A percentile compares a stretch with the other conserved stretches of the same genome.
phyloP scores from a whole-genome alignment of 2,113 vertebrate species.

The Entomyzon cyanotis region DNA sequence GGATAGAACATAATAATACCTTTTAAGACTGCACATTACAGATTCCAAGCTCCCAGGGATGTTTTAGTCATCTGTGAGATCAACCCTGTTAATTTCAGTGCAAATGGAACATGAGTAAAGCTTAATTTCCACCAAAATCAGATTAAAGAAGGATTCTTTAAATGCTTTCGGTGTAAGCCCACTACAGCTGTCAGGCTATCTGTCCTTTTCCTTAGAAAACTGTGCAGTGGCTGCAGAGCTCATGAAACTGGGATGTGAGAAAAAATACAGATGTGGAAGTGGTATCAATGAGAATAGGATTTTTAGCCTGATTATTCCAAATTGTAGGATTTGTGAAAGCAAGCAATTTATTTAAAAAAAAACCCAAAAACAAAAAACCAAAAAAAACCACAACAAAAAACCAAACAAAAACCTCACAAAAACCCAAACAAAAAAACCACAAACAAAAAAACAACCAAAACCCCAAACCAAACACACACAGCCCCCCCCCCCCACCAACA shows the following conservation, averaged over 20 bases:
- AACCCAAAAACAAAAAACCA: not conserved
- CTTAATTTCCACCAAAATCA: conserved; percentile 15
- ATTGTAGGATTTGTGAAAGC: not conserved
- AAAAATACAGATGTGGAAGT: not conserved
- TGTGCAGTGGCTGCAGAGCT: not conserved
- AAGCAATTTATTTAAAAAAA: not conserved
- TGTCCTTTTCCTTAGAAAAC: not conserved
- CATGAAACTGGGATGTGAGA: not conserved
- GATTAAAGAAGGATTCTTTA: conserved; percentile 11
- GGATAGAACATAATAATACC: not conserved
- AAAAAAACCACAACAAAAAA: not conserved
- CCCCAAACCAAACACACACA: too few species aligned
- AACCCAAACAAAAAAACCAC: too few species aligned
- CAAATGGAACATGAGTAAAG: not conserved
- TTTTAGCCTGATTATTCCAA: not conserved
- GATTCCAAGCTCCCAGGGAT: not conserved
- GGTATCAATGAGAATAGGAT: not conserved
- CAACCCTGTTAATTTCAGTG: not conserved
- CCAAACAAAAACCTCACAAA: not conserved
- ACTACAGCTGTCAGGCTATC: conserved; percentile 4
- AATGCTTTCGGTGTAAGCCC: not conserved
- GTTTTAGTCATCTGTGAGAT: not conserved
- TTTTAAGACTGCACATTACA: not conserved
- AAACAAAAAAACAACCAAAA: too few species aligned
- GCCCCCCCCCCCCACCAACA: not conserved